These are phyloP conservation scores for Coranthus polyacanthus DNA, from an alignment of 2,797 vertebrate genomes.

Conservation along the genomic window DNA sequence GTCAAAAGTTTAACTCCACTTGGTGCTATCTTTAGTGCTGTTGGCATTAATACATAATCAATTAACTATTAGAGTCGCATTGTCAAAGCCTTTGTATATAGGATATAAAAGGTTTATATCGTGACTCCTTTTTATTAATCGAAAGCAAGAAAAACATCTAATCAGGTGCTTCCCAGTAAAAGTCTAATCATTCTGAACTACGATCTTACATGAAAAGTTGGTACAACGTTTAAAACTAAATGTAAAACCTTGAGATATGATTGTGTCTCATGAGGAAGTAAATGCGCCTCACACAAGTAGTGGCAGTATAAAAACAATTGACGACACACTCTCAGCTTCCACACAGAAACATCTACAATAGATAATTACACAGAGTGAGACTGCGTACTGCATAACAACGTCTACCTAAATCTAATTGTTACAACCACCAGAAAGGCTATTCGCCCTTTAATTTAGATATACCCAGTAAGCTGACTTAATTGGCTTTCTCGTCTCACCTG, in stretches of 20 bases:
- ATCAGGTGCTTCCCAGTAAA: not conserved
- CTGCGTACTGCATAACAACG: not conserved
- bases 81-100: not conserved
- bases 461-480: constrained; percentile 10
- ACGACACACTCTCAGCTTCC: not conserved
- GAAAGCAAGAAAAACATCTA: not conserved
- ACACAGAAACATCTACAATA: constrained; percentile 2
- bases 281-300: not conserved
- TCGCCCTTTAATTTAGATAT: not conserved
- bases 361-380: not conserved
- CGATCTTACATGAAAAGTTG: no score
- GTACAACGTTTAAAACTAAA: not conserved
- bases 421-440: not conserved
- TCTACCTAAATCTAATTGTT: not conserved
- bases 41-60: not conserved
- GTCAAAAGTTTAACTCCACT: not conserved
- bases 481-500: constrained; percentile 25
- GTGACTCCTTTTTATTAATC: not conserved
- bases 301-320: not conserved
- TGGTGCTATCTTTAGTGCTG: not conserved
- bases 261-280: not conserved
- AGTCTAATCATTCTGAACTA: not conserved
- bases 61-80: not conserved
- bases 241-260: no score
- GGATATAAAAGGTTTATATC: not conserved